Conservation (phyloP, 2,888 invertebrate species). For the Cephonodes hylas region DNA sequence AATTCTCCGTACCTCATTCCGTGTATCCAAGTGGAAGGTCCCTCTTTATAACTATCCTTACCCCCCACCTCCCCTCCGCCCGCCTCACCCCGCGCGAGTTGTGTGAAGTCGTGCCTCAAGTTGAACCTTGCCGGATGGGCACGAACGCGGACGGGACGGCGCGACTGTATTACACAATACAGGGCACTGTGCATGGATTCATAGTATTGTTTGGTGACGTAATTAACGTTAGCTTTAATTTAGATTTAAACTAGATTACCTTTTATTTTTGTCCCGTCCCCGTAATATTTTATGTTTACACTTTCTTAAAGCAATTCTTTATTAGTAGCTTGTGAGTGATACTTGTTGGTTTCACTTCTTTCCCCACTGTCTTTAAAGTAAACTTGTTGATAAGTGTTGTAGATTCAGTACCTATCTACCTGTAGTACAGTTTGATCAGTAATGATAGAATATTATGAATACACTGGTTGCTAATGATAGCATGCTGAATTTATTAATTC, state of each 20-base stretch:
- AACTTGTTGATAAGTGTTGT: too few species aligned
- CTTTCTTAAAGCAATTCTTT: too few species aligned
- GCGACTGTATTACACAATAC: slow-evolving; percentile 12
- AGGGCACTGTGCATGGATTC: background rate
- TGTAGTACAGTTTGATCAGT: background rate
- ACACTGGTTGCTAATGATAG: background rate
- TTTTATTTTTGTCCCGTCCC: slow-evolving; percentile 12
- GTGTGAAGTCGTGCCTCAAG: slow-evolving; percentile 27
- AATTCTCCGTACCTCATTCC: too few species aligned
- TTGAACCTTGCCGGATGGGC: background rate
- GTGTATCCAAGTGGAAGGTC: too few species aligned
- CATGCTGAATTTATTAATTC: background rate
- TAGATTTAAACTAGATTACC: background rate
- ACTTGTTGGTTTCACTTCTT: too few species aligned
- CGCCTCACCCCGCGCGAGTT: slow-evolving; percentile 13
- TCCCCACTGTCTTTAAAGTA: too few species aligned
- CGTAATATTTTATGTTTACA: slow-evolving; percentile 4
- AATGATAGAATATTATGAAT: background rate
- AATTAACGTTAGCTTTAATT: background rate
- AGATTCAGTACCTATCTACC: too few species aligned
- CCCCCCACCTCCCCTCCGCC: background rate
- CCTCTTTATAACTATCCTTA: too few species aligned
- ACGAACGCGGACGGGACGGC: slow-evolving; percentile 35
- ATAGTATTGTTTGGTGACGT: background rate
- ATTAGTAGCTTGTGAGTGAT: background rate